phyloP scores from a whole-genome alignment of 1,140 invertebrate genomes.

The Drosophila albomicans region DNA sequence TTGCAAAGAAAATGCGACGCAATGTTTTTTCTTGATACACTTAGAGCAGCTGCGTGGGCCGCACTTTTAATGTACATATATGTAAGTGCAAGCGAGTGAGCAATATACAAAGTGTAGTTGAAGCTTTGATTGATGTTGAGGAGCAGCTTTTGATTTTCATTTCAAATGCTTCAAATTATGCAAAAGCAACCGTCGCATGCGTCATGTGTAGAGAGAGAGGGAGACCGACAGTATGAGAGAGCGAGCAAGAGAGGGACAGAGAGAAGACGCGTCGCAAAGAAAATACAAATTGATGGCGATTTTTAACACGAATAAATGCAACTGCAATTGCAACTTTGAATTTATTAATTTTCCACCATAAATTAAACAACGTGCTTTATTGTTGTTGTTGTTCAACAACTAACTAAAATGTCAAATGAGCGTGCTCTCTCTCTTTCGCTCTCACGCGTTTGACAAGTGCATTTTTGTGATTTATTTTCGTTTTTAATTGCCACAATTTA shows the following conservation, averaged over 20 bases:
- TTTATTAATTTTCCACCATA: constrained; percentile 64
- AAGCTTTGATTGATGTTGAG: constrained; percentile 51
- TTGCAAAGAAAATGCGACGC: constrained; percentile 60
- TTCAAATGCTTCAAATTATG: constrained; percentile 28
- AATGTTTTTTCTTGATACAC: constrained; percentile 19
- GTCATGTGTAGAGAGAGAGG: constrained; percentile 12
- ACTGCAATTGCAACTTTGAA: constrained; percentile 28
- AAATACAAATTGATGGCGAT: constrained; percentile 55
- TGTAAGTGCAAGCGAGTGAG: constrained; percentile 14
- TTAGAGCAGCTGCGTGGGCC: constrained; percentile 36
- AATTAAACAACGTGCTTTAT: constrained; percentile 41
- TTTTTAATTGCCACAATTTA: constrained; percentile 10
- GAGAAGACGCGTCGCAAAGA: constrained; percentile 2
- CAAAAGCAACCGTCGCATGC: constrained; percentile 42
- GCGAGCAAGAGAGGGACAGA: neutral
- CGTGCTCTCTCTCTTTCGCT: constrained; percentile 11
- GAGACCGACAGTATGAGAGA: neutral
- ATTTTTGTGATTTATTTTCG: constrained; percentile 43
- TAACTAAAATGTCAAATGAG: constrained; percentile 62
- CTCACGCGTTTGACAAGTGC: constrained; percentile 46
- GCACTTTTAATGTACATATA: constrained; percentile 36
- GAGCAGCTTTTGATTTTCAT: constrained; percentile 39
- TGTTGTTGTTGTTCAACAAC: constrained; percentile 44
- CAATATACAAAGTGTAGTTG: neutral
- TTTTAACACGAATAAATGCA: constrained; percentile 49